These are phyloP conservation scores for Toxotes chatareus DNA, from an alignment of 2,113 vertebrate genomes.

Conservation along the genomic window DNA sequence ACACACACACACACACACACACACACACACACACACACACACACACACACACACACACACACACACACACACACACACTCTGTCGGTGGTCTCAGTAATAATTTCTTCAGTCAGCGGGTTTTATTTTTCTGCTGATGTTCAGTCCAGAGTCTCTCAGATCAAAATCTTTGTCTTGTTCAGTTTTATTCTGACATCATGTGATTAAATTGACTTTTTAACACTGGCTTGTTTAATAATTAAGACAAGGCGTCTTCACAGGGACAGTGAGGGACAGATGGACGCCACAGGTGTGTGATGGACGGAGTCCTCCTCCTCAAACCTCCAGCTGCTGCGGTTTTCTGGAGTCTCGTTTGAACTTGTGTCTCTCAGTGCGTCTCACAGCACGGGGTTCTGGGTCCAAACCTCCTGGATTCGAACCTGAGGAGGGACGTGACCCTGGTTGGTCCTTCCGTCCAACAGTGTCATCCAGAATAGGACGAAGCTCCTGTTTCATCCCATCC, in stretches of 20 bases:
- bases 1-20: background rate
- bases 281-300: background rate
- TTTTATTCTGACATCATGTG: background rate
- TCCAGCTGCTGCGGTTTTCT: too few species aligned
- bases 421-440: too few species aligned
- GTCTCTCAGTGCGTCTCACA: too few species aligned
- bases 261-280: too few species aligned
- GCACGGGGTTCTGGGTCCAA: too few species aligned
- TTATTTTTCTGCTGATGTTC: conserved; percentile 60
- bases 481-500: background rate
- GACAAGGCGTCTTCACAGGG: background rate
- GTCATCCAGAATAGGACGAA: background rate
- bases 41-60: conserved; percentile 3
- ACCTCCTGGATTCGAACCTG: too few species aligned
- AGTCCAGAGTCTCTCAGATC: background rate
- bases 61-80: conserved; percentile 14
- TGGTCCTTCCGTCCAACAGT: too few species aligned
- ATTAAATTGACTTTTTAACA: conserved; percentile 13
- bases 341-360: too few species aligned
- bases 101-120: conserved; percentile 44
- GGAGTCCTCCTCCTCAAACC: background rate
- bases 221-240: background rate
- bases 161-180: background rate
- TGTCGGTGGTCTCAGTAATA: conserved; percentile 13
- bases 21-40: conserved; percentile 20